Conservation (phyloP, 2,888 invertebrate genomes). For the Nemotelus pantherinus region DNA sequence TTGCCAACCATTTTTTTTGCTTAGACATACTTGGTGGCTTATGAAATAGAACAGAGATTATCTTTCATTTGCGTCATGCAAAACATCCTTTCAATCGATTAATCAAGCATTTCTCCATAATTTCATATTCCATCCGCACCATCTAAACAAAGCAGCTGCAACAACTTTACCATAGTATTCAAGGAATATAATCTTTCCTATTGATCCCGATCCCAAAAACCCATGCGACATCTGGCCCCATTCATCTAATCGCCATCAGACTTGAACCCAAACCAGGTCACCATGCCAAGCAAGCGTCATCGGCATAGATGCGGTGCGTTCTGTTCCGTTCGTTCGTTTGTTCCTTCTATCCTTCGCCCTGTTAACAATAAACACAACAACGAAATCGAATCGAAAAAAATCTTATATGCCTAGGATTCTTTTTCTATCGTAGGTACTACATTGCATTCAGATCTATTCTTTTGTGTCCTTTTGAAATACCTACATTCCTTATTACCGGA, state of each 20-base stretch:
- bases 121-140: no score
- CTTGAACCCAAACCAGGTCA: conserved; percentile 2
- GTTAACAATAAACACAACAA: background rate
- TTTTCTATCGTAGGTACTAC: background rate
- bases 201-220: background rate
- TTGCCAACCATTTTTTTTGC: no score
- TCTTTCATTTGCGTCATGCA: no score
- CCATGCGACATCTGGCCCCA: conserved; percentile 8
- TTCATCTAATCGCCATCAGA: background rate
- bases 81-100: no score
- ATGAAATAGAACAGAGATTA: no score
- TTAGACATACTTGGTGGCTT: no score
- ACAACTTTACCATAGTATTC: no score
- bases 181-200: background rate
- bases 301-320: background rate
- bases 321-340: background rate
- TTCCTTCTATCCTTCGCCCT: background rate
- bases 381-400: background rate
- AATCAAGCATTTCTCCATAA: no score
- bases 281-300: background rate
- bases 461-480: conserved; percentile 9
- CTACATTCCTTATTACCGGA: background rate
- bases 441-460: background rate
- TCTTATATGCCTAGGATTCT: conserved; percentile 15
- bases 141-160: no score